Evolutionary conservation across 2,797 vertebrate species (phyloP), one percentile per base, ranked within the genome.

Genomic region (Corythornis leucogaster): DNA sequence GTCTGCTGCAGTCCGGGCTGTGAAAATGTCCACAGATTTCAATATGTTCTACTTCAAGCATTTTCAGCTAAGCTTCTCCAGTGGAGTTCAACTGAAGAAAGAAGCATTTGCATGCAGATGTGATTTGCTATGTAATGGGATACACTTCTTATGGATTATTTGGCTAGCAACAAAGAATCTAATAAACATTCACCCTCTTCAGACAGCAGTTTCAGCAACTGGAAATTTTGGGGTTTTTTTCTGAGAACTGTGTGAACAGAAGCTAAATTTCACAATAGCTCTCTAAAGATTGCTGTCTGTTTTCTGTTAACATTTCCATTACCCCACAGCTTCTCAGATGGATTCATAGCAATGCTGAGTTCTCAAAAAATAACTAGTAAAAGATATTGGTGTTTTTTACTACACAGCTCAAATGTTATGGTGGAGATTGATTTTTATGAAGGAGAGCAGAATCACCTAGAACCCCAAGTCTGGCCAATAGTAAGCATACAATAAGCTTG

Each of bases 221-320:
- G 62, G 46, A 94, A 91, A 53, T 91, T 69, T 96, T 94, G 24
- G 12, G 45, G 57, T 93, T 94, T 77, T 93, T 93, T 94, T 75
- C 90, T 96, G 78, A 89, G 87, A 95, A 93, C 63, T 87, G 58
- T 92, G 79, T 87, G 87, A 96, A 96, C 69, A 96, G 95, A 83
- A 96, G 82, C 51, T 84, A 57, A 73, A 90, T 94, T 94, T 96
- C 83, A n/a, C 87, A 89, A 93, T 25, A 90, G 78, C 73, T 77
- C 76, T 93, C 59, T 69, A 77, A 89, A 91, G 63, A 71, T 40
- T 63, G 33, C 79, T 89, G 80, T 92, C 94, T 95, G 62, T 85
- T 76, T 90, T 90, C 57, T 90, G 75, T 90, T 95, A 93, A 86
- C 80, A 53, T 90, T 96, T 93, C 81, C 53, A 61, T 84, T 92